Evolutionary conservation across 2,113 vertebrate genomes (phyloP), one percentile per base, ranked within the genome.

Genomic region (Promerops cafer): DNA sequence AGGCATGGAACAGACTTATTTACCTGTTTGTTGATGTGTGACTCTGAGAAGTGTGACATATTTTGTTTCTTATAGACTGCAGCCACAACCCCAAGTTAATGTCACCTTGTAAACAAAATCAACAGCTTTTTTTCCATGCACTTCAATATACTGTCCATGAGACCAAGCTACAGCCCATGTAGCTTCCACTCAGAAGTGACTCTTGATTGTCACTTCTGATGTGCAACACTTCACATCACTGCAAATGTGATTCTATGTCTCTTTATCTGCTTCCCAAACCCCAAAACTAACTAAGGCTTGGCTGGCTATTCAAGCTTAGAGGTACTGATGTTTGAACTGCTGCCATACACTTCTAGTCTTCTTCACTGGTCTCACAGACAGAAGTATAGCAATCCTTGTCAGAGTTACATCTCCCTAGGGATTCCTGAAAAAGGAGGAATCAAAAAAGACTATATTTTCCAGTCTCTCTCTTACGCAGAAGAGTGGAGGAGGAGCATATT

Each of bases 121-220:
- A 70, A n/a, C 19, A 45, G 11, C 4, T n/a, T 60, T 66, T 64
- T 64, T 79, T 22, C 37, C 17, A 39, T 56, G 9, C 31, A 21
- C 9, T 78, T 95, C 50, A 72, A 44, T 63, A 24, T 24, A 42
- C 8, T 42, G 11, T 60, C 35, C n/a, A 44, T 60, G 64, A 57
- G 53, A 52, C 44, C 18, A 57, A 87, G 6, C 19, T 64, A 39
- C 3, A 1, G 64, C 8, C 21, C n/a, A 13, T 0, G 0, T 26
- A 39, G 8, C 19, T 82, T 74, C 33, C 12, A 27, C 35, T 83
- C 16, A 74, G 44, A 74, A 82, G 22, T 54, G 24, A n/a, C n/a
- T n/a, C n/a, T n/a, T n/a, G n/a, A n/a, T n/a, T n/a, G n/a, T n/a
- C n/a, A n/a, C n/a, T n/a, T n/a, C n/a, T n/a, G n/a, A n/a, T n/a